These are phyloP conservation scores for Canis aureus DNA, from an alignment of 2,113 vertebrate genomes.

Conservation along the genomic window DNA sequence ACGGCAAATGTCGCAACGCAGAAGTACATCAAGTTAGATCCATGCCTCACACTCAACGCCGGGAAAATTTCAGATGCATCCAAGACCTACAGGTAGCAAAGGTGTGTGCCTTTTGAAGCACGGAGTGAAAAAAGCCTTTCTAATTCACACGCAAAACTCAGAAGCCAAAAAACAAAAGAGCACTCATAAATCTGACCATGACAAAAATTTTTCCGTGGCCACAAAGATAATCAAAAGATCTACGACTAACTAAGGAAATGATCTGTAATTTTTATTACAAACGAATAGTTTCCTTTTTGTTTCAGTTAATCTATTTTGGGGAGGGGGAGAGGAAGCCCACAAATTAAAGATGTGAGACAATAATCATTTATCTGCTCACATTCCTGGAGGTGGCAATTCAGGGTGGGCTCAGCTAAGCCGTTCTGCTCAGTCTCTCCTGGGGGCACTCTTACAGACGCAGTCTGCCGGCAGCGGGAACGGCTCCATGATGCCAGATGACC, in stretches of 20 bases:
- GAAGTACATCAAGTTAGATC: too few species aligned
- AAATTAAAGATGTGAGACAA: neutral
- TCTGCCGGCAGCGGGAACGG: neutral
- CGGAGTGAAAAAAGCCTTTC: neutral
- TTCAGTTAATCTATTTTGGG: neutral
- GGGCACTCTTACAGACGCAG: neutral
- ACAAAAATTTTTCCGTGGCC: neutral
- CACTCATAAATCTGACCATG: neutral
- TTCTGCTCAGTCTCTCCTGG: neutral
- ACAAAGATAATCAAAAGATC: neutral
- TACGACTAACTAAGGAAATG: neutral
- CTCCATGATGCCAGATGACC: neutral
- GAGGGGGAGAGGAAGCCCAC: neutral
- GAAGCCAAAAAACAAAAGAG: neutral
- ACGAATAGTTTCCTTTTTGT: neutral
- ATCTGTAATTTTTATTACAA: neutral
- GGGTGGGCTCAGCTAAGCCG: neutral
- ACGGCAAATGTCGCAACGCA: neutral
- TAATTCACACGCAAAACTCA: neutral
- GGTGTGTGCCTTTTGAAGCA: neutral
- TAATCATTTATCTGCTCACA: neutral
- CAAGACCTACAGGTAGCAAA: neutral
- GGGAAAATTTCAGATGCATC: neutral
- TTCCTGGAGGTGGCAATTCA: neutral
- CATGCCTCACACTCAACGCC: too few species aligned